A percentile compares a stretch with the other conserved stretches of the same genome.
These are phyloP conservation scores for Leptonema lineaticorne DNA, from an alignment of 1,140 invertebrate species.

Conservation along the genomic window DNA sequence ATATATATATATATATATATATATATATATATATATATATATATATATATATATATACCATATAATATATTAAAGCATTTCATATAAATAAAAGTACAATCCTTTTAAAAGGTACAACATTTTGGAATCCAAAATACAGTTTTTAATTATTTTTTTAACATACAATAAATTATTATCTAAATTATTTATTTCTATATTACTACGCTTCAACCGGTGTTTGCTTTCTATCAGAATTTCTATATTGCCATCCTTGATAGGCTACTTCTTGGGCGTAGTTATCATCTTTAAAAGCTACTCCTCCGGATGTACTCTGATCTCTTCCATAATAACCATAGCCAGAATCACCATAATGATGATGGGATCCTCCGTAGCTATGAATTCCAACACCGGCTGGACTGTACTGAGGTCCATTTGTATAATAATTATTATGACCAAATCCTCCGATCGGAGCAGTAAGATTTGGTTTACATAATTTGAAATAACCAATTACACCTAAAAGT, in stretches of 20 bases:
- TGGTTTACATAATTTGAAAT: slow-evolving; percentile 75
- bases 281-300: slow-evolving; percentile 65
- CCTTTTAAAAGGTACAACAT: too few relatives aligned
- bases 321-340: slow-evolving; percentile 46
- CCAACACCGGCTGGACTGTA: slow-evolving; percentile 65
- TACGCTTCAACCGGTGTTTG: too few relatives aligned
- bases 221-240: slow-evolving; percentile 49
- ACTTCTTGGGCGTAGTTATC: slow-evolving; percentile 67
- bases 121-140: too few relatives aligned
- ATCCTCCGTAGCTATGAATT: slow-evolving; percentile 56
- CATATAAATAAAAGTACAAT: too few relatives aligned
- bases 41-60: background rate
- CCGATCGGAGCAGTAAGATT: slow-evolving; percentile 57
- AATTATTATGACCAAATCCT: slow-evolving; percentile 51
- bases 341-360: slow-evolving; percentile 43
- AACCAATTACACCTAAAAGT: slow-evolving; percentile 66
- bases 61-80: background rate
- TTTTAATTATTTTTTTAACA: too few relatives aligned
- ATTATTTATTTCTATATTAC: too few relatives aligned
- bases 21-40: slow-evolving; percentile 15
- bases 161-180: too few relatives aligned
- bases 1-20: slow-evolving; percentile 20
- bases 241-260: slow-evolving; percentile 62
- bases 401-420: slow-evolving; percentile 56
- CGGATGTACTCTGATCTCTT: slow-evolving; percentile 50